Evolutionary conservation across 2,888 invertebrate genomes (phyloP).

Genomic region (Sclerodermus sp.): DNA sequence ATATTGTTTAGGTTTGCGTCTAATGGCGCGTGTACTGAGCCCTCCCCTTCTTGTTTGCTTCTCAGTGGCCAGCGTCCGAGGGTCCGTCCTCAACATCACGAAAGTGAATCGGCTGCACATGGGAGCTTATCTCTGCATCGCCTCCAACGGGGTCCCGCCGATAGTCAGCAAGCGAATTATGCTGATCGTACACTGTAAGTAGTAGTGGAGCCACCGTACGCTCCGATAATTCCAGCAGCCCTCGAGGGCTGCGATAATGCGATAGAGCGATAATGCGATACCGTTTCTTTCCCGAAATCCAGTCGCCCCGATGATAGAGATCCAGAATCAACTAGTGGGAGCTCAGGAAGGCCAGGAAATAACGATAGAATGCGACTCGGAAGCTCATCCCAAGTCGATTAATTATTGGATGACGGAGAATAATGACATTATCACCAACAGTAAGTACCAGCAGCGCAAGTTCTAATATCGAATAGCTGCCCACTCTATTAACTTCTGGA

Average conservation of each 20-base stretch:
- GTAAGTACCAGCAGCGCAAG: conserved; percentile 61
- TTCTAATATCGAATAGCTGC: too few species aligned
- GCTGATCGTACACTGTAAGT: conserved; percentile 85
- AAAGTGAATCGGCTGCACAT: conserved; percentile 74
- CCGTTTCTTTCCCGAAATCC: conserved; percentile 16
- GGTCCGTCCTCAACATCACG: conserved; percentile 67
- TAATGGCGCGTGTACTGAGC: too few species aligned
- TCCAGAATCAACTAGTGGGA: conserved; percentile 81
- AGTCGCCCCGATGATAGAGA: conserved; percentile 86
- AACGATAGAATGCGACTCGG: conserved; percentile 79
- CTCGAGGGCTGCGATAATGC: too few species aligned
- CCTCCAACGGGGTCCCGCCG: conserved; percentile 83
- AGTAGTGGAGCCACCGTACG: conserved; percentile 18
- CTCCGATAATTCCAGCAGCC: too few species aligned
- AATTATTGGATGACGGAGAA: conserved; percentile 81
- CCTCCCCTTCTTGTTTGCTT: conserved; percentile 14
- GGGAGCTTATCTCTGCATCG: conserved; percentile 78
- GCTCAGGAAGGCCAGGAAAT: conserved; percentile 75
- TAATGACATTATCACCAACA: conserved; percentile 76
- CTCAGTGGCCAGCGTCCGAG: conserved; percentile 67
- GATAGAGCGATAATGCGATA: neutral
- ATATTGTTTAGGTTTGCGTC: too few species aligned
- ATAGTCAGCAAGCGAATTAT: conserved; percentile 87
- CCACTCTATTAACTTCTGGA: too few species aligned
- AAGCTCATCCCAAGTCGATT: conserved; percentile 83